A percentile compares a stretch with the other conserved stretches of the same genome.
Evolutionary conservation across 92 coral and sea anemone genomes (phyloP).

Genomic region (Epizoanthus stellaris): DNA sequence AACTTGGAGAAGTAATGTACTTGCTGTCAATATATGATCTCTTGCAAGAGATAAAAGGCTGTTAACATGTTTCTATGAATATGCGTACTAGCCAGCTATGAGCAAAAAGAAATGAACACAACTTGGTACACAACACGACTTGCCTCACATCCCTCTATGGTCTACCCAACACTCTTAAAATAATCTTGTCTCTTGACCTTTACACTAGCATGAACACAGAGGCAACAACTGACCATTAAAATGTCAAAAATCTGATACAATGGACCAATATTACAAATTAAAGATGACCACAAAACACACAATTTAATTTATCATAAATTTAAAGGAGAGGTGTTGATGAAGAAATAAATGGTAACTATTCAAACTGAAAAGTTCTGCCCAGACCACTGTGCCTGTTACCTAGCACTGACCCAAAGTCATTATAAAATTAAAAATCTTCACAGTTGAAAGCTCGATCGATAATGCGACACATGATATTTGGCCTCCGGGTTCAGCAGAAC

Average conservation of each 20-base stretch:
- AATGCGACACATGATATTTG: neutral
- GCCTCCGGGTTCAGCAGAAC: conserved; percentile 11
- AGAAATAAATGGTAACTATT: conserved; percentile 1
- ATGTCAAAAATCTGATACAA: neutral
- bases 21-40: too few species aligned
- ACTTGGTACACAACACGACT: neutral
- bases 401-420: neutral
- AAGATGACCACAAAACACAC: conserved; percentile 31
- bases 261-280: conserved; percentile 9
- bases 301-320: conserved; percentile 8
- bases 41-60: too few species aligned
- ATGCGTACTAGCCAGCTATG: too few species aligned
- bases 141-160: neutral
- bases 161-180: neutral
- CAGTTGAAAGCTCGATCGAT: conserved; percentile 8
- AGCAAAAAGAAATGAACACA: neutral
- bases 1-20: too few species aligned
- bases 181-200: conserved; percentile 19
- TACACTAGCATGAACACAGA: neutral
- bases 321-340: conserved; percentile 25
- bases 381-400: neutral
- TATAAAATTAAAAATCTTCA: neutral
- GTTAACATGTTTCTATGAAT: too few species aligned
- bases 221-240: neutral
- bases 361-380: neutral